Conservation (phyloP, 2,888 invertebrate species). For the Belgica antarctica region DNA sequence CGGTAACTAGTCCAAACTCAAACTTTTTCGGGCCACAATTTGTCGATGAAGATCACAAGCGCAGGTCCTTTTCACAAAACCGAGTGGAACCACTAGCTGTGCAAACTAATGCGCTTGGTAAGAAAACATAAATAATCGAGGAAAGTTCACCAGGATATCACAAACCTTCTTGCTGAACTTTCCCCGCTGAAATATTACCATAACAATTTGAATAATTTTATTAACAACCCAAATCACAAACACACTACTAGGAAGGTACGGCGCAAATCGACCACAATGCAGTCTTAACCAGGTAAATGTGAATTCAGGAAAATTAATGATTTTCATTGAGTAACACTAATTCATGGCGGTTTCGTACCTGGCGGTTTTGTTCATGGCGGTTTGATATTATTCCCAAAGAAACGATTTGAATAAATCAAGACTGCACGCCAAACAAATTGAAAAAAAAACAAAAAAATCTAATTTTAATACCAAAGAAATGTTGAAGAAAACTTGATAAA, state of each 20-base stretch:
- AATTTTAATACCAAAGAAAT: too few species aligned
- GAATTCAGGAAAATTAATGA: too few species aligned
- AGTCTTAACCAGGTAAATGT: conserved; percentile 66
- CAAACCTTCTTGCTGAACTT: too few species aligned
- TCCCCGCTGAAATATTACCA: conserved; percentile 45
- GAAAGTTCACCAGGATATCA: conserved; percentile 44
- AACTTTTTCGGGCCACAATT: conserved; percentile 54
- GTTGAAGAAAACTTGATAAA: too few species aligned
- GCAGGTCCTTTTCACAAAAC: conserved; percentile 46
- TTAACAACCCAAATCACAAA: too few species aligned
- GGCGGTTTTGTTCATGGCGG: too few species aligned
- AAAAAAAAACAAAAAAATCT: too few species aligned
- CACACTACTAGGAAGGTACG: conserved; percentile 65
- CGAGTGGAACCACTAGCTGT: not conserved
- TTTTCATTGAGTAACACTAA: not conserved
- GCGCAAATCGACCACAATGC: conserved; percentile 63
- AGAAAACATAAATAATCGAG: not conserved
- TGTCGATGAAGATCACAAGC: conserved; percentile 49
- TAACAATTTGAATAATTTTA: conserved; percentile 52
- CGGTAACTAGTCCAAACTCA: conserved; percentile 53
- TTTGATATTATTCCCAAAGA: too few species aligned
- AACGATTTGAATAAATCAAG: too few species aligned
- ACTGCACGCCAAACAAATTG: too few species aligned
- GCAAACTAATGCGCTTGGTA: conserved; percentile 30
- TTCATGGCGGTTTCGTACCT: too few species aligned